Conservation (phyloP, 2,113 vertebrate species). For the Salvelinus alpinus region DNA sequence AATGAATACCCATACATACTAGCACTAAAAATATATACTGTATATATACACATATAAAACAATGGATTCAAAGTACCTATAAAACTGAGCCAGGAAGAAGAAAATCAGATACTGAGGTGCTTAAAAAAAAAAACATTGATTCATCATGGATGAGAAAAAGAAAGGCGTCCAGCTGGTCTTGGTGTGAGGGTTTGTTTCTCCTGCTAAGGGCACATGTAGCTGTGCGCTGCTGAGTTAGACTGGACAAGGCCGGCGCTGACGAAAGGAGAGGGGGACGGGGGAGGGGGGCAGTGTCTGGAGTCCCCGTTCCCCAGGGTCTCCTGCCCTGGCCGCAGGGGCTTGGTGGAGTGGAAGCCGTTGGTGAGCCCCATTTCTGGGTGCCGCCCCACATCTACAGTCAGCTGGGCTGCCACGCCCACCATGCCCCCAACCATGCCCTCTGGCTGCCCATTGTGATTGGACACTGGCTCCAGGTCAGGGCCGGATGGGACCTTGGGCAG, state of each 20-base stretch:
- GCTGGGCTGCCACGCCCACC: conserved; percentile 24
- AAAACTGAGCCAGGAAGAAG: conserved; percentile 56
- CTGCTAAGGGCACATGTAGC: conserved; percentile 69
- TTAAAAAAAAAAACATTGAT: conserved; percentile 53
- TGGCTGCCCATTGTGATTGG: conserved; percentile 57
- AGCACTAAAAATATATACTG: conserved; percentile 60
- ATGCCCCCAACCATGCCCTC: conserved; percentile 20
- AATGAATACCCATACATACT: conserved; percentile 58
- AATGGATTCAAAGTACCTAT: conserved; percentile 58
- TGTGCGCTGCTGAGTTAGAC: conserved; percentile 81
- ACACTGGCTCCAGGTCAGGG: conserved; percentile 49
- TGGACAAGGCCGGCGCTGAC: conserved; percentile 73
- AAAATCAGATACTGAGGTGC: conserved; percentile 50
- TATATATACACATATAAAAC: conserved; percentile 54
- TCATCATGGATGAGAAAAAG: conserved; percentile 35
- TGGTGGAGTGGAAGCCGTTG: conserved; percentile 81
- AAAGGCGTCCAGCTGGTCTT: conserved; percentile 5
- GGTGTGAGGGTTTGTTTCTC: conserved; percentile 23
- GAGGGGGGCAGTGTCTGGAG: conserved; percentile 59
- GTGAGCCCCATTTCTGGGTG: conserved; percentile 61
- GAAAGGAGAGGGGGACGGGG: conserved; percentile 64
- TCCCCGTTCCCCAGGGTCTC: conserved; percentile 69
- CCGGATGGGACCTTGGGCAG: conserved; percentile 31
- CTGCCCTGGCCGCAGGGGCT: conserved; percentile 38
- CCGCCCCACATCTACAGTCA: conserved; percentile 33